Conservation (phyloP, 2,113 vertebrate genomes). For the Catharus bicknelli region DNA sequence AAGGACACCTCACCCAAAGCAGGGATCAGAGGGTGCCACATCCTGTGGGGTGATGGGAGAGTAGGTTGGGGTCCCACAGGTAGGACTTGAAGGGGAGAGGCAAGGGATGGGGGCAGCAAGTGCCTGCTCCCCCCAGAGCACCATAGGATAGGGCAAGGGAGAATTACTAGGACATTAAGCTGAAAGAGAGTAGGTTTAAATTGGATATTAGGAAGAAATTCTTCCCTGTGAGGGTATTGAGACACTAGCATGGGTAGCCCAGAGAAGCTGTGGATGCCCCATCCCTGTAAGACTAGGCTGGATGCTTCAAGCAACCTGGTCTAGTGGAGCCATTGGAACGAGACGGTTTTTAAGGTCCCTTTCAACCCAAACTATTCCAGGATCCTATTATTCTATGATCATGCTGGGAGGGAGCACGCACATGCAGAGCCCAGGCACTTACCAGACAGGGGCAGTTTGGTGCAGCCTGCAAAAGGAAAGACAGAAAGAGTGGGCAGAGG, state of each 20-base stretch:
- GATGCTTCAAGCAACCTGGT: background rate
- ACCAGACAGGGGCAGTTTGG: constrained; percentile 84
- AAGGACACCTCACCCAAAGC: background rate
- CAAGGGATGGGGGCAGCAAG: background rate
- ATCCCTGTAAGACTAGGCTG: background rate
- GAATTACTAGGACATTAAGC: background rate
- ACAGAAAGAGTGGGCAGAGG: constrained; percentile 74
- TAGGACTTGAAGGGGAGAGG: background rate
- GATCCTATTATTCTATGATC: background rate
- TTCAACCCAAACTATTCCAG: background rate
- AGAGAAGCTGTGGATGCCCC: background rate
- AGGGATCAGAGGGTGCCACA: background rate
- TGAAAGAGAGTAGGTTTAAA: background rate
- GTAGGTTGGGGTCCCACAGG: accelerated
- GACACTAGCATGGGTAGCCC: background rate
- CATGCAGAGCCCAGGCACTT: constrained; percentile 71
- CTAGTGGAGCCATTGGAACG: background rate
- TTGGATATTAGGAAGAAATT: background rate
- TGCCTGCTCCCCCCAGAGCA: accelerated
- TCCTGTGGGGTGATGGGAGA: background rate
- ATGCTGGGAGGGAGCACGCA: background rate
- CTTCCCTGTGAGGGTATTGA: background rate
- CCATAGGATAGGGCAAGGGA: background rate
- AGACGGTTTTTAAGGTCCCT: background rate
- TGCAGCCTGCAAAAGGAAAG: constrained; percentile 84